A percentile compares a stretch with the other conserved stretches of the same genome.
Conservation (phyloP, 1,140 invertebrate genomes). For the Galleria mellonella region DNA sequence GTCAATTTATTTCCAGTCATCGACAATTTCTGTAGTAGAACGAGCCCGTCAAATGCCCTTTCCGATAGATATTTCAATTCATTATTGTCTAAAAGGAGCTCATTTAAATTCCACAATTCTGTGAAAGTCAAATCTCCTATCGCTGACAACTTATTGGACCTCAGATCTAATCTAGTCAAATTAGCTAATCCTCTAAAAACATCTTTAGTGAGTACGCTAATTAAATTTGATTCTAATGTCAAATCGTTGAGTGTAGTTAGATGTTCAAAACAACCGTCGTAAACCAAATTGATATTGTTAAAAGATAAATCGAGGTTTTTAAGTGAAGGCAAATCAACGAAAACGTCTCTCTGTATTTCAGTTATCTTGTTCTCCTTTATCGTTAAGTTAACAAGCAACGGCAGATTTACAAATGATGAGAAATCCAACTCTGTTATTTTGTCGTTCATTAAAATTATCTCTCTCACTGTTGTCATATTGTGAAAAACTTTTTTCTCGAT, state of each 20-base stretch:
- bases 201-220: slow-evolving; percentile 80
- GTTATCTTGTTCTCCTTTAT: slow-evolving; percentile 83
- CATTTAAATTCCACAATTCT: slow-evolving; percentile 82
- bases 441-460: slow-evolving; percentile 81
- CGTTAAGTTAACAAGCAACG: slow-evolving; percentile 77
- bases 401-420: slow-evolving; percentile 81
- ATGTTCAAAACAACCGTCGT: slow-evolving; percentile 83
- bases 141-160: slow-evolving; percentile 81
- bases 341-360: slow-evolving; percentile 83
- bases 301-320: slow-evolving; percentile 79
- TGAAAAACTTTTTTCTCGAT: slow-evolving; percentile 82
- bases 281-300: slow-evolving; percentile 82
- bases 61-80: slow-evolving; percentile 78
- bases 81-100: slow-evolving; percentile 85
- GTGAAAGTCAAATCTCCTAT: slow-evolving; percentile 84
- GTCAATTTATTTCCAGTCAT: slow-evolving; percentile 84
- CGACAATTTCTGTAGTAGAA: slow-evolving; percentile 79
- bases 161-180: slow-evolving; percentile 80
- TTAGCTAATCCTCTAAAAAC: slow-evolving; percentile 82
- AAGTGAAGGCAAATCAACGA: slow-evolving; percentile 81
- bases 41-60: slow-evolving; percentile 82
- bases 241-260: slow-evolving; percentile 80
- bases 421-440: slow-evolving; percentile 79
- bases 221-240: slow-evolving; percentile 81
- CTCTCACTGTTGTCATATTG: slow-evolving; percentile 79